Conservation (phyloP, 2,888 invertebrate species). For the Saturnia pavonia region DNA sequence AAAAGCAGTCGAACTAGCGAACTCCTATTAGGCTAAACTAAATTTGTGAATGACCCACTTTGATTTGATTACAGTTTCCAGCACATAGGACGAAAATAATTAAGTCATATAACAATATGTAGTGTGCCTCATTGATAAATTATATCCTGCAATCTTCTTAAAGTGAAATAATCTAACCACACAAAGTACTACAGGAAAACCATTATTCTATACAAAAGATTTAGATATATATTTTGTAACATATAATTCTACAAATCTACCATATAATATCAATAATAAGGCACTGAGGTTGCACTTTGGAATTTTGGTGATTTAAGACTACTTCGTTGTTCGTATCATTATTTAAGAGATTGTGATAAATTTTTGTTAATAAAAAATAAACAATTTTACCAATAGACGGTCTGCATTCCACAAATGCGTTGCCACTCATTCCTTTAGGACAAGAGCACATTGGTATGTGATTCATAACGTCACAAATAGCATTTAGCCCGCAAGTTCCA, state of each 20-base stretch:
- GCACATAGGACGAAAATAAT: neutral
- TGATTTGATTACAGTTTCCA: neutral
- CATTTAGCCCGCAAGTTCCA: slow-evolving; percentile 86
- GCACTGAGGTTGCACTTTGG: neutral
- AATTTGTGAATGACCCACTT: neutral
- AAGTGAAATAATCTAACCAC: neutral
- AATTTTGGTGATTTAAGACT: neutral
- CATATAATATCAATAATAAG: neutral
- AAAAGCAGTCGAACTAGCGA: neutral
- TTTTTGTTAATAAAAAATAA: neutral
- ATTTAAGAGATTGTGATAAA: neutral
- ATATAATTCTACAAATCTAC: neutral
- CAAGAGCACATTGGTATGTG: slow-evolving; percentile 88
- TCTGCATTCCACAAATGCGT: slow-evolving; percentile 84
- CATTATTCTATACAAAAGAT: neutral
- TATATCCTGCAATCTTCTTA: neutral
- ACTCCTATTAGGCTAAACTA: neutral
- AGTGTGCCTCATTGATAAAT: neutral
- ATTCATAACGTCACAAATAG: slow-evolving; percentile 86
- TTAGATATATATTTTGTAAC: neutral
- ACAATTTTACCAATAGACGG: slow-evolving; percentile 69
- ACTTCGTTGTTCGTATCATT: neutral
- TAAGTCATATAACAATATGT: neutral
- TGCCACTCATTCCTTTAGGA: slow-evolving; percentile 84
- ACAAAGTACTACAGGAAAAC: neutral